These are phyloP conservation scores for Sminthurinus aureus DNA, from an alignment of 2,888 invertebrate genomes.

Conservation along the genomic window DNA sequence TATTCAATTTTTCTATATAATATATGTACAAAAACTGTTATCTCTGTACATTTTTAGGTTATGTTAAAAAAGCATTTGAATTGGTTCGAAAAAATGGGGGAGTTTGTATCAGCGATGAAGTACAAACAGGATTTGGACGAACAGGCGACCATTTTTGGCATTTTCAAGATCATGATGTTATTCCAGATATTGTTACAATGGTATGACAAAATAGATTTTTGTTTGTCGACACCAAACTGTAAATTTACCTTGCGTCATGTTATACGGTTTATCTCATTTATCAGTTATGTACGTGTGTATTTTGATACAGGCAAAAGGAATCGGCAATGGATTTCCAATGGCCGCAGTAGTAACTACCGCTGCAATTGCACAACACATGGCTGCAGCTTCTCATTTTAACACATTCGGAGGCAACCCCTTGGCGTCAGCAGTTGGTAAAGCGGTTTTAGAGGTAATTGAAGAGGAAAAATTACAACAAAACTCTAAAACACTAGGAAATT, in stretches of 20 bases:
- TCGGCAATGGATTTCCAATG: slow-evolving; percentile 92
- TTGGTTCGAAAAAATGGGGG: slow-evolving; percentile 83
- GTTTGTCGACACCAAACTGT: not conserved
- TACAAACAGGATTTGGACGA: slow-evolving; percentile 96
- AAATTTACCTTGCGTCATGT: not conserved
- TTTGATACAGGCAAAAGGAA: not conserved
- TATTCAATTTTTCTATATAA: not conserved
- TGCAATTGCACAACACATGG: slow-evolving; percentile 81
- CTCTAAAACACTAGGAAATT: slow-evolving; percentile 77
- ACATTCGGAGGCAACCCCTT: slow-evolving; percentile 96
- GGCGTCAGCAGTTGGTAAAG: slow-evolving; percentile 83
- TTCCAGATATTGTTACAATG: slow-evolving; percentile 95
- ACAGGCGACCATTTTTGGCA: slow-evolving; percentile 97
- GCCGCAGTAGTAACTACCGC: slow-evolving; percentile 94
- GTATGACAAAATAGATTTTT: slow-evolving; percentile 86
- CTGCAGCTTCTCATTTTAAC: slow-evolving; percentile 85
- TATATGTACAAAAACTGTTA: no score
- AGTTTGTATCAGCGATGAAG: slow-evolving; percentile 91
- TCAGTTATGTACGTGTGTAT: not conserved
- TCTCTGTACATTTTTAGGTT: not conserved
- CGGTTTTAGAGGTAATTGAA: slow-evolving; percentile 91
- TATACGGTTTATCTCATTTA: not conserved
- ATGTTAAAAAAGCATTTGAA: slow-evolving; percentile 78
- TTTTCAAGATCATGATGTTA: slow-evolving; percentile 84
- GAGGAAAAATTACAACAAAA: slow-evolving; percentile 85